Conservation (phyloP, 2,797 vertebrate species). For the Selene dorsalis region DNA sequence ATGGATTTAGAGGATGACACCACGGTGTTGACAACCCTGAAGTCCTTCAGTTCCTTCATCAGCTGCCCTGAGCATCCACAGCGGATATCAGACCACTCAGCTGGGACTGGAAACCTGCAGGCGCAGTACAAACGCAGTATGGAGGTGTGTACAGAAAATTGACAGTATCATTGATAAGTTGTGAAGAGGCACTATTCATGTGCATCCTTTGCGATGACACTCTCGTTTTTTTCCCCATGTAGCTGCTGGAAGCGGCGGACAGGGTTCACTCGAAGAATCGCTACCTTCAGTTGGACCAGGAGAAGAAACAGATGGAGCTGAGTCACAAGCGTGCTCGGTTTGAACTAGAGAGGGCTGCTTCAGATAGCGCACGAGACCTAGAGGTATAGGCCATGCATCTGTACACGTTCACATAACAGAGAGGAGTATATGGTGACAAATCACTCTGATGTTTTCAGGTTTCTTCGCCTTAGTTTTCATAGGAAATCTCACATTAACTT, state of each 20-base stretch:
- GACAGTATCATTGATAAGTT: not conserved
- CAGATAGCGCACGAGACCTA: conserved; percentile 87
- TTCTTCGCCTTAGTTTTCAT: no score
- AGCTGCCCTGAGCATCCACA: conserved; percentile 82
- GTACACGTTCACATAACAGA: no score
- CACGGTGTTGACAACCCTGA: conserved; percentile 90
- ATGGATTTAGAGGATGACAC: conserved; percentile 96
- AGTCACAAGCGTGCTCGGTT: conserved; percentile 96
- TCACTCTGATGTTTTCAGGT: not conserved
- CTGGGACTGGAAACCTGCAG: conserved; percentile 82
- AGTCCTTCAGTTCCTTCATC: conserved; percentile 93
- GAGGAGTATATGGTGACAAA: not conserved
- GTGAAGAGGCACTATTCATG: not conserved
- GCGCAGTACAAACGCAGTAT: conserved; percentile 90
- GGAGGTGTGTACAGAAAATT: conserved; percentile 81
- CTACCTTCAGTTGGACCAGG: conserved; percentile 90
- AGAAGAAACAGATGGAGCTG: conserved; percentile 97
- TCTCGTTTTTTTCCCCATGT: conserved; percentile 9
- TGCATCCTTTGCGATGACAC: not conserved
- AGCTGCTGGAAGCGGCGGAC: conserved; percentile 92
- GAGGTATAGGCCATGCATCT: conserved; percentile 83
- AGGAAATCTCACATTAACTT: no score
- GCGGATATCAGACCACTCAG: conserved; percentile 58
- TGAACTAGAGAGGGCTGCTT: conserved; percentile 92
- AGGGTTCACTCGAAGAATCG: conserved; percentile 88